Conservation (phyloP, 2,888 invertebrate genomes). For the Arrhopalites spinosus region DNA sequence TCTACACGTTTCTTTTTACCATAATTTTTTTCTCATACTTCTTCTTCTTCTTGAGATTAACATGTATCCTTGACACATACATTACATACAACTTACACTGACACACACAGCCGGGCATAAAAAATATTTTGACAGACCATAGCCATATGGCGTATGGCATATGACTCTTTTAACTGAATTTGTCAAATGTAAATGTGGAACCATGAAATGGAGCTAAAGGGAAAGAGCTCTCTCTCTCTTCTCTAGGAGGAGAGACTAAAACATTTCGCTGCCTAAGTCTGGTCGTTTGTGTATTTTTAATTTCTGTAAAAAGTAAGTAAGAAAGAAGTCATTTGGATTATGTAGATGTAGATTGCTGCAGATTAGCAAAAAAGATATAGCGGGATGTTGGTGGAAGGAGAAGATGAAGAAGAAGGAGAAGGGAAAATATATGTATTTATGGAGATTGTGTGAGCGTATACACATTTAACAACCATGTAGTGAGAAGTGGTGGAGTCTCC, state of each 20-base stretch:
- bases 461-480: too few relatives aligned
- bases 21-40: too few relatives aligned
- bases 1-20: too few relatives aligned
- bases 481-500: too few relatives aligned
- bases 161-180: conserved; percentile 28
- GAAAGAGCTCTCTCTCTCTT: too few relatives aligned
- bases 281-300: conserved; percentile 27
- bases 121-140: conserved; percentile 34
- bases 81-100: neutral
- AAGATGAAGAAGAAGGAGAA: conserved; percentile 16
- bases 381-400: neutral
- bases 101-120: neutral
- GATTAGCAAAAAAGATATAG: conserved; percentile 13
- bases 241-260: neutral
- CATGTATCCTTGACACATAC: too few relatives aligned
- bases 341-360: conserved; percentile 31
- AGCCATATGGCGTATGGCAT: conserved; percentile 25
- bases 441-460: too few relatives aligned
- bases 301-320: conserved; percentile 6
- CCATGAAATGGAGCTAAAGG: neutral
- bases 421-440: conserved; percentile 4
- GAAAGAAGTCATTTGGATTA: conserved; percentile 22
- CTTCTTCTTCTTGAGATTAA: too few relatives aligned
- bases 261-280: neutral
- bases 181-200: conserved; percentile 33